Conservation (phyloP, 2,888 invertebrate genomes). For the Trichacis sp. region DNA sequence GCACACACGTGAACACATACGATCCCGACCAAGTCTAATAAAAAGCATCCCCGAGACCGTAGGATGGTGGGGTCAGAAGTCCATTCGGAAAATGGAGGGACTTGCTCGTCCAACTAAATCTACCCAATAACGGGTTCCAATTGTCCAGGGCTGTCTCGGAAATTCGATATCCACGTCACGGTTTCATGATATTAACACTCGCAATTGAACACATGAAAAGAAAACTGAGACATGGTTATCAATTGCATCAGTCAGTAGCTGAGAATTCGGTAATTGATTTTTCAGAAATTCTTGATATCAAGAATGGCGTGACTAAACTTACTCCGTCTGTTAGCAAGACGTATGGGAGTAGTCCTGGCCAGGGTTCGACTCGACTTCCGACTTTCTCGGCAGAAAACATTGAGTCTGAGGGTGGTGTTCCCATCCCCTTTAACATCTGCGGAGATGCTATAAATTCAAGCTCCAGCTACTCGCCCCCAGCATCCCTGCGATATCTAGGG, state of each 20-base stretch:
- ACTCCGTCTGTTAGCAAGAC: conserved; percentile 64
- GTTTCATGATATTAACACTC: conserved; percentile 25
- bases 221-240: conserved; percentile 35
- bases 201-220: background rate
- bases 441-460: conserved; percentile 68
- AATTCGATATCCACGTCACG: no score
- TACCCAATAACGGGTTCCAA: conserved; percentile 64
- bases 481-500: conserved; percentile 45
- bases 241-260: background rate
- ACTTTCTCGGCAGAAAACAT: conserved; percentile 69
- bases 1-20: conserved; percentile 47
- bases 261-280: conserved; percentile 35
- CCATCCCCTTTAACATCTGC: conserved; percentile 49
- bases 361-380: conserved; percentile 68
- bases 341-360: conserved; percentile 68
- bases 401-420: conserved; percentile 65
- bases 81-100: conserved; percentile 69
- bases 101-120: conserved; percentile 67
- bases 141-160: conserved; percentile 50
- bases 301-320: conserved; percentile 59
- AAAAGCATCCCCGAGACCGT: conserved; percentile 63
- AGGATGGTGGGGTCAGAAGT: conserved; percentile 67
- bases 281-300: conserved; percentile 41
- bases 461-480: conserved; percentile 45
- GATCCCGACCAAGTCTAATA: conserved; percentile 66